Percentiles rank a stretch among this genome's conserved stretches.
Conservation (phyloP, 2,888 invertebrate genomes). For the Hydrotaea cyrtoneurina region DNA sequence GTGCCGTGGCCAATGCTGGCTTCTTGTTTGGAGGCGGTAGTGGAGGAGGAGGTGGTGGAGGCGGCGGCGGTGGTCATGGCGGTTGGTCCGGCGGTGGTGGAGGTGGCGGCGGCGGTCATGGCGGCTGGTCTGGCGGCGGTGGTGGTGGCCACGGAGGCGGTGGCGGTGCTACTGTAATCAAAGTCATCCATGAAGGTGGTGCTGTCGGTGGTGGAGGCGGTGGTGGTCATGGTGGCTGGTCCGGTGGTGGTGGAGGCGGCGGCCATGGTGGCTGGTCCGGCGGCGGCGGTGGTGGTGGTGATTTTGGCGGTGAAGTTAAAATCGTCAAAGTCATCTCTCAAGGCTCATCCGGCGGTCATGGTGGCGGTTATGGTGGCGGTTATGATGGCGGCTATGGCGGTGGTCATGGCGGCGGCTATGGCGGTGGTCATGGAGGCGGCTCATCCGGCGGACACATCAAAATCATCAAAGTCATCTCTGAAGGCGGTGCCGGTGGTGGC, state of each 20-base stretch:
- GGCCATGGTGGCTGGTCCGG: constrained; percentile 56
- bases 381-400: constrained; percentile 32
- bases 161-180: constrained; percentile 42
- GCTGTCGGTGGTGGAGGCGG: constrained; percentile 34
- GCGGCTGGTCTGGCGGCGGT: background rate
- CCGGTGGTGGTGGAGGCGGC: constrained; percentile 21
- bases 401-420: constrained; percentile 37
- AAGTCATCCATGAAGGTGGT: constrained; percentile 45
- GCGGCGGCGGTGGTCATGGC: constrained; percentile 16
- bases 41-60: constrained; percentile 44
- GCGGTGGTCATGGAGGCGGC: constrained; percentile 45
- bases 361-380: constrained; percentile 49
- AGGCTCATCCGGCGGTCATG: constrained; percentile 36
- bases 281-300: constrained; percentile 45
- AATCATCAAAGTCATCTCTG: constrained; percentile 62
- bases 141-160: constrained; percentile 33
- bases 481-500: constrained; percentile 47
- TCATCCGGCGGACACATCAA: constrained; percentile 46
- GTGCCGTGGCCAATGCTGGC: constrained; percentile 66
- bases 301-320: constrained; percentile 53
- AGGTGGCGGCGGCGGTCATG: constrained; percentile 39
- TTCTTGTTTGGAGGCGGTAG: constrained; percentile 57
- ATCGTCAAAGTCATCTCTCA: constrained; percentile 56
- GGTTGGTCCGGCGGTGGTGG: background rate
- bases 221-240: constrained; percentile 2